A percentile compares a stretch with the other conserved stretches of the same genome.
Evolutionary conservation across 1,140 invertebrate genomes (phyloP).

Genomic region (Scaptomyza hsui): DNA sequence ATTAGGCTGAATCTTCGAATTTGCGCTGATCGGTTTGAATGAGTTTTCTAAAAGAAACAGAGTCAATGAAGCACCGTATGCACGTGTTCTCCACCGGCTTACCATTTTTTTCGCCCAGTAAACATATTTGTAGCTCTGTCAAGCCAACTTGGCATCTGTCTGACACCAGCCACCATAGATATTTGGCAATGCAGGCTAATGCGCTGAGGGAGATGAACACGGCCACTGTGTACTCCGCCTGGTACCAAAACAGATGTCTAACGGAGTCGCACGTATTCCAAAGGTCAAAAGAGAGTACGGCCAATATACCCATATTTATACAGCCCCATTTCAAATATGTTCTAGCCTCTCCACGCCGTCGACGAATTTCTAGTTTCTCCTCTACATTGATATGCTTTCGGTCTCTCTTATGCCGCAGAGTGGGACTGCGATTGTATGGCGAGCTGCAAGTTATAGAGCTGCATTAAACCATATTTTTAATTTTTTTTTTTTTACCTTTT

Average conservation of each 20-base stretch:
- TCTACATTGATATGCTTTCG: conserved; percentile 40
- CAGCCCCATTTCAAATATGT: conserved; percentile 71
- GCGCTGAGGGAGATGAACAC: conserved; percentile 78
- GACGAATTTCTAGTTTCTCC: conserved; percentile 59
- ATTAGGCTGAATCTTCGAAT: conserved; percentile 29
- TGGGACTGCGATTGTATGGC: conserved; percentile 13
- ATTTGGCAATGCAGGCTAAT: conserved; percentile 83
- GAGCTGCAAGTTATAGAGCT: conserved; percentile 10
- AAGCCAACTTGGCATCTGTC: conserved; percentile 68
- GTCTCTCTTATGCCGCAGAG: neutral
- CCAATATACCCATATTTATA: conserved; percentile 59
- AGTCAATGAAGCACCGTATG: neutral
- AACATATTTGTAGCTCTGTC: conserved; percentile 77
- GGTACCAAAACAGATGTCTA: conserved; percentile 57
- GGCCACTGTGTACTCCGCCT: conserved; percentile 77
- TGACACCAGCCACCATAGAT: conserved; percentile 73
- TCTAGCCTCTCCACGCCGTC: conserved; percentile 49
- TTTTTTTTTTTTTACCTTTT: conserved; percentile 14
- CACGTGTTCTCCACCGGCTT: neutral
- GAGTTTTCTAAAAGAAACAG: conserved; percentile 54
- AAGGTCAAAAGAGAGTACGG: conserved; percentile 64
- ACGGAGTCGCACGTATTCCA: conserved; percentile 46
- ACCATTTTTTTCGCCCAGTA: conserved; percentile 79
- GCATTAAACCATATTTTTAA: too few relatives aligned
- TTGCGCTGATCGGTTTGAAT: conserved; percentile 28